Conservation (phyloP, 2,888 invertebrate genomes). For the Tipula lateralis region DNA sequence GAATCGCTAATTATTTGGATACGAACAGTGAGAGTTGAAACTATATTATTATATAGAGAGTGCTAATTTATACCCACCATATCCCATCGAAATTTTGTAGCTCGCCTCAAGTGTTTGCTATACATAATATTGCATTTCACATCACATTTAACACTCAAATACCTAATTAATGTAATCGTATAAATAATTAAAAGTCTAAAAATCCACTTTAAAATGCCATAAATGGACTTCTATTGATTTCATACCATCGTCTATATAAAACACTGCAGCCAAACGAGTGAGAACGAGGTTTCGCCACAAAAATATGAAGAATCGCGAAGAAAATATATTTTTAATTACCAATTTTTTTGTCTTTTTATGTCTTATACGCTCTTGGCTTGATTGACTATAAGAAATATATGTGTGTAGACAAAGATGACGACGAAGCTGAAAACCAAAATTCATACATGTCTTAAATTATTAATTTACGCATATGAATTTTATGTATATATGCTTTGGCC, state of each 20-base stretch:
- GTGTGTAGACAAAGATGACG: not conserved
- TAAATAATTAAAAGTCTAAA: not conserved
- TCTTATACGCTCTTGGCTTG: not conserved
- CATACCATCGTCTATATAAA: not conserved
- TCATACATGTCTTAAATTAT: slow-evolving; percentile 9
- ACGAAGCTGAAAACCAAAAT: not conserved
- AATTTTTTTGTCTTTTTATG: not conserved
- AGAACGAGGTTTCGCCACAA: not conserved
- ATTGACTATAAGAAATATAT: not conserved
- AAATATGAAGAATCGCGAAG: not conserved
- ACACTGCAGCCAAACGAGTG: not conserved
- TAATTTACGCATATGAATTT: slow-evolving; percentile 19
- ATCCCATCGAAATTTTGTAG: not conserved
- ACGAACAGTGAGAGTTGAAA: no score
- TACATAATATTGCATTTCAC: not conserved
- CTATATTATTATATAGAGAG: no score
- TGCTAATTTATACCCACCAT: no score
- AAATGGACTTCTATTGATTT: slow-evolving; percentile 9
- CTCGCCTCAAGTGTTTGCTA: not conserved
- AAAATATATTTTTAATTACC: not conserved
- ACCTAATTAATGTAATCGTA: not conserved
- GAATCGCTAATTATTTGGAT: no score
- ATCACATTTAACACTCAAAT: not conserved
- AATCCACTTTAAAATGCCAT: slow-evolving; percentile 19
- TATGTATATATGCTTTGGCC: not conserved